Evolutionary conservation across 92 coral and sea anemone genomes (phyloP).

Genomic region (Zoanthus sansibaricus): DNA sequence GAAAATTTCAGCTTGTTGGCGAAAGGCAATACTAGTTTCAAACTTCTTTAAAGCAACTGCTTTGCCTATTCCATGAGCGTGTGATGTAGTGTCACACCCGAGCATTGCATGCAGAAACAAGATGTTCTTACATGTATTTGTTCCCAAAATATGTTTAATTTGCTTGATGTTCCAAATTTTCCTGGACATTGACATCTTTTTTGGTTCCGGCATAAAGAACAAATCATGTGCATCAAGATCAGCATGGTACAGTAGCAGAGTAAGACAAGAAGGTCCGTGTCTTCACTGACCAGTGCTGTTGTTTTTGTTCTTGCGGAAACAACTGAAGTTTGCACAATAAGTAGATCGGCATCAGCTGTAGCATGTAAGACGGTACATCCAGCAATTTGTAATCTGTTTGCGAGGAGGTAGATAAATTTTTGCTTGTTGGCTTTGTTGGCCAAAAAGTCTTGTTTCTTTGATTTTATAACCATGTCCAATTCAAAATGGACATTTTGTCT

Average conservation of each 20-base stretch:
- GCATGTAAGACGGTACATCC: neutral
- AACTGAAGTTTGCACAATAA: neutral
- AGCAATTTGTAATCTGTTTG: neutral
- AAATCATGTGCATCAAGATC: neutral
- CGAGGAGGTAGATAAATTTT: neutral
- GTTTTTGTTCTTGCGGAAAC: neutral
- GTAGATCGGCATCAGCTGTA: neutral
- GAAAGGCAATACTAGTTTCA: too few species aligned
- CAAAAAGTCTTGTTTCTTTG: neutral
- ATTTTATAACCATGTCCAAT: neutral
- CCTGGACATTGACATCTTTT: neutral
- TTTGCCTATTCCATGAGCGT: too few species aligned
- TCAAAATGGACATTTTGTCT: neutral
- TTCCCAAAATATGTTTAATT: neutral
- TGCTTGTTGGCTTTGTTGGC: neutral
- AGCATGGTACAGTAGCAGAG: neutral
- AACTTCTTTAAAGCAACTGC: too few species aligned
- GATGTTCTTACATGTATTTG: neutral
- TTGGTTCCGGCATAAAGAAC: constrained; percentile 10
- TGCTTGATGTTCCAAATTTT: neutral
- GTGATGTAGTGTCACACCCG: too few species aligned
- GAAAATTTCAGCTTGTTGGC: too few species aligned
- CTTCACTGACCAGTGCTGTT: constrained; percentile 1
- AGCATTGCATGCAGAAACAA: neutral
- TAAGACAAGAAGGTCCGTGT: neutral